phyloP scores from a whole-genome alignment of 2,797 vertebrate species.

The Calcarius lapponicus region DNA sequence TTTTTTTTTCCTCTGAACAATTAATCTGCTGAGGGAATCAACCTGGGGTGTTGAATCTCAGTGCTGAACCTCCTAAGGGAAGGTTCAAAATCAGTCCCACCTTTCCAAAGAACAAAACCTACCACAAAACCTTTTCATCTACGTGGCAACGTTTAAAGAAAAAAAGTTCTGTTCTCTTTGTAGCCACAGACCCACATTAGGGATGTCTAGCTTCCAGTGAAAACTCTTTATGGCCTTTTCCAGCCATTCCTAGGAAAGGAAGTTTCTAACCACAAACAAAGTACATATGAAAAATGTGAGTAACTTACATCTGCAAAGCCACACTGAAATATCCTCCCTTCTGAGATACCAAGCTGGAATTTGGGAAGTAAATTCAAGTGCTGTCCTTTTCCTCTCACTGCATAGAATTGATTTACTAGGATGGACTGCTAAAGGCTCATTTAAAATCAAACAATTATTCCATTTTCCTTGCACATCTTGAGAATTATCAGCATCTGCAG shows the following conservation, averaged over 20 bases:
- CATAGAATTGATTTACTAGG: not conserved
- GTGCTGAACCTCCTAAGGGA: not conserved
- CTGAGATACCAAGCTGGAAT: not conserved
- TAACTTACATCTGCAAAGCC: not conserved
- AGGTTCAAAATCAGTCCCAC: not conserved
- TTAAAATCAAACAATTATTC: not conserved
- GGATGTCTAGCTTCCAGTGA: not conserved
- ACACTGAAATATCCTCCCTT: not conserved
- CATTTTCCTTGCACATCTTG: not conserved
- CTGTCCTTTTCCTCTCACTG: not conserved
- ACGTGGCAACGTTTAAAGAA: not conserved
- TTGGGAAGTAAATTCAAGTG: not conserved
- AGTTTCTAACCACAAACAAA: not conserved
- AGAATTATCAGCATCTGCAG: not conserved
- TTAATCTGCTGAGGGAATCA: not conserved
- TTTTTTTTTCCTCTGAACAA: not conserved
- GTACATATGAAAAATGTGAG: not conserved
- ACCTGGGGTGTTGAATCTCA: not conserved
- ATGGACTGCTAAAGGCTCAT: not conserved
- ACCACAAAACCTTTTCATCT: not conserved
- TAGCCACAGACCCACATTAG: not conserved
- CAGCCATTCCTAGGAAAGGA: not conserved
- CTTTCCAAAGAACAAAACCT: not conserved
- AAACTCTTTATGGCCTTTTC: not conserved
- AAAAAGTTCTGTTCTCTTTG: not conserved